Percentiles rank a stretch among this genome's conserved stretches.
These are phyloP conservation scores for Acleris cristana DNA, from an alignment of 2,888 invertebrate genomes.

Conservation along the genomic window DNA sequence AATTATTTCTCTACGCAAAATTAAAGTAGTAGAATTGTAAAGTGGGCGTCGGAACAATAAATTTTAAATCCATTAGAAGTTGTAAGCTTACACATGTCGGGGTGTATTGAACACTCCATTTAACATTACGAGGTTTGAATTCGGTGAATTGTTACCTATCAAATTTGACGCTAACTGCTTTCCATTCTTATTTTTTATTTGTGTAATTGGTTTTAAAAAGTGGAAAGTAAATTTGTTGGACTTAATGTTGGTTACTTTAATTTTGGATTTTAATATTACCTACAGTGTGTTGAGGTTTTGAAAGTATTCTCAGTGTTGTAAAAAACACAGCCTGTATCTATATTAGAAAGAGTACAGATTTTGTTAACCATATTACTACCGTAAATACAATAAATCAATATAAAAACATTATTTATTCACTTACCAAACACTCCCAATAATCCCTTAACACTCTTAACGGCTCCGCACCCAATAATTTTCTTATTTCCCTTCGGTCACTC, in stretches of 20 bases:
- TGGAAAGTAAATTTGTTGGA: not conserved
- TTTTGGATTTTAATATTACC: too few relatives aligned
- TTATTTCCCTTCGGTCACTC: constrained; percentile 71
- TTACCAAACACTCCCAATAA: constrained; percentile 54
- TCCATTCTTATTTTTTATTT: constrained; percentile 19
- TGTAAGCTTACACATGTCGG: constrained; percentile 76
- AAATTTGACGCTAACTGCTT: constrained; percentile 58
- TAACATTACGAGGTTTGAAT: constrained; percentile 82
- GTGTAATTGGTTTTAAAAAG: constrained; percentile 15
- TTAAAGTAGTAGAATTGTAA: constrained; percentile 46
- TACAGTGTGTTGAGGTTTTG: too few relatives aligned
- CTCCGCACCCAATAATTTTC: constrained; percentile 70
- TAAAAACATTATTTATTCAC: constrained; percentile 47
- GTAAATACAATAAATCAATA: not conserved
- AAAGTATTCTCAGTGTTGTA: not conserved
- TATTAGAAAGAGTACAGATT: not conserved
- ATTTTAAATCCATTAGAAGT: constrained; percentile 82
- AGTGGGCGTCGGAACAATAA: constrained; percentile 78
- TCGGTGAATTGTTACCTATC: constrained; percentile 75
- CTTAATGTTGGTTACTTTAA: too few relatives aligned
- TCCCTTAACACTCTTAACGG: constrained; percentile 68
- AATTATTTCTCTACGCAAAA: constrained; percentile 16
- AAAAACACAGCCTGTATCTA: not conserved
- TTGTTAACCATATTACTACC: not conserved
- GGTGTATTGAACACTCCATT: constrained; percentile 74